Base-by-base conservation (phyloP, 2,888 invertebrate species). In the Sminthurides aquaticus region DNA sequence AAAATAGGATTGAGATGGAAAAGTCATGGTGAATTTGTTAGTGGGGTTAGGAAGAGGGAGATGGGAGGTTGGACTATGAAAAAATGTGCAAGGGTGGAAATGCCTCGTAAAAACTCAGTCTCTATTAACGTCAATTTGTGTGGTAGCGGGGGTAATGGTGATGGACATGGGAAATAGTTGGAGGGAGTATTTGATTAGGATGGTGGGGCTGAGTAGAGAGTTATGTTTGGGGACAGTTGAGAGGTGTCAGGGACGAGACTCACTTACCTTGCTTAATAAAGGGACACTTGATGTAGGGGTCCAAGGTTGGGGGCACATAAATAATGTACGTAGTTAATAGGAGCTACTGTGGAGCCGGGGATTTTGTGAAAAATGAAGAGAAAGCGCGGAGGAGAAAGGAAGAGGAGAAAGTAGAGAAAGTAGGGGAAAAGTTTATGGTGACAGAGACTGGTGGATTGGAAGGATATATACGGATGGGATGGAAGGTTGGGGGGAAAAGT, bases 91-190 rank as follows among this genome's bases (percentile, higher is more conserved):
- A n/a, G n/a, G n/a, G n/a, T n/a, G n/a, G 18, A 8, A 52, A 52
- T 20, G 52, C 22, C 52, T 52, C 52, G 52, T 52, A 52, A 52
- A 52, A 52, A 52, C 20, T 52, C 52, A 52, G 20, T 5, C 5
- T 52, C 52, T 52, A 52, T 52, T 52, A 52, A 5, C 20, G 52
- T 52, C 52, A 52, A 52, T 52, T 52, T 52, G 20, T 20, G 20
- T 8, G 20, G 43, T 15, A 34, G 5, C 43, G 43, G 5, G n/a
- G 5, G 43, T 34, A 34, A 34, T 34, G 43, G 43, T 34, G 43
- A 34, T 34, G 43, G 43, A 34, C 43, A 15, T 11, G 43, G 43
- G 43, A 15, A 34, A 15, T 11, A 34, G 5, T 34, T 34, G 8
- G 5, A 5, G 43, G 43, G 8, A 34, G 5, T 34, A 5, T 5